These are phyloP conservation scores for Brachionus plicatilis DNA, from an alignment of 1,140 invertebrate genomes.

Conservation along the genomic window DNA sequence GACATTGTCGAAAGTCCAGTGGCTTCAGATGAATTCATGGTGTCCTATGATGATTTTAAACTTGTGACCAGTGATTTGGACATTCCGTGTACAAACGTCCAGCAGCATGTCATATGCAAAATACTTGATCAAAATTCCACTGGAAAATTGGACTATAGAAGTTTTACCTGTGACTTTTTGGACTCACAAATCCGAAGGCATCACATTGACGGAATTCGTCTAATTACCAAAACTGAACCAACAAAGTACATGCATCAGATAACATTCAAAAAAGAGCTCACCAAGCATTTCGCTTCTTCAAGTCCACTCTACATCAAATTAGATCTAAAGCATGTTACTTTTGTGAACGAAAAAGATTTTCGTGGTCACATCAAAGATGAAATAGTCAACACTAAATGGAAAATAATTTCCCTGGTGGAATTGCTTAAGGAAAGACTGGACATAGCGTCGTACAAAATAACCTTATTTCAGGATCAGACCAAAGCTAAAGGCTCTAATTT, in stretches of 20 bases:
- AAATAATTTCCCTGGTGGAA: neutral
- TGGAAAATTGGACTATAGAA: neutral
- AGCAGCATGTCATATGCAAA: conserved; percentile 23
- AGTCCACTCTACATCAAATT: neutral
- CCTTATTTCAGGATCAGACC: neutral
- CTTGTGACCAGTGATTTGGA: neutral
- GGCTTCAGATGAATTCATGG: neutral
- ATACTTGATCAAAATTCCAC: neutral
- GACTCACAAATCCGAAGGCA: neutral
- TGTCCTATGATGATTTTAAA: conserved; percentile 36
- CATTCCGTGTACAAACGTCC: conserved; percentile 28
- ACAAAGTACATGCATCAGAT: neutral
- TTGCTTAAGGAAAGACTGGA: neutral
- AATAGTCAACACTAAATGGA: neutral
- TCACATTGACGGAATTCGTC: neutral
- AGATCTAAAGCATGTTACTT: neutral
- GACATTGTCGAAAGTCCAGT: neutral
- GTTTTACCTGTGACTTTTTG: conserved; percentile 1
- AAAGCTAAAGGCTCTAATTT: neutral
- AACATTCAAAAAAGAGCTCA: conserved; percentile 22
- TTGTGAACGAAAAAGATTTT: conserved; percentile 12
- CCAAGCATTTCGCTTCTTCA: conserved; percentile 10
- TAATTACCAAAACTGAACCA: neutral
- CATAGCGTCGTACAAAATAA: conserved; percentile 12
- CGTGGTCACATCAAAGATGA: conserved; percentile 13